Evolutionary conservation across 2,113 vertebrate genomes (phyloP), one percentile per base, ranked within the genome.

Genomic region (Aramus guarauna): DNA sequence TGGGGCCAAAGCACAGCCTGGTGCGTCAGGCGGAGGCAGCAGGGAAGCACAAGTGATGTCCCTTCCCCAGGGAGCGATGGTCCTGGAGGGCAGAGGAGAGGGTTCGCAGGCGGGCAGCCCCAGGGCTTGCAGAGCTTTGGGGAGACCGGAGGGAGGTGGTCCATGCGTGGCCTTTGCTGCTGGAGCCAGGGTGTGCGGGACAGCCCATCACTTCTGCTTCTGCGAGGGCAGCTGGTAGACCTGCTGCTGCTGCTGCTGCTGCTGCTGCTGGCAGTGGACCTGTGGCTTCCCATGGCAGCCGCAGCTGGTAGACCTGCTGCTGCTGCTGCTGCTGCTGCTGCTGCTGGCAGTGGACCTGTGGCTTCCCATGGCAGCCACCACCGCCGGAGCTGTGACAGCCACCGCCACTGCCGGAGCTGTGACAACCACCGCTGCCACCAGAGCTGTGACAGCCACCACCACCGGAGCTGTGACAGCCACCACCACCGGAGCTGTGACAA

Each of bases 111-210:
- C 1, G 8, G 32, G 32, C 39, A 41, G 37, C 32, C 20, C 27
- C 1, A 4, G 81, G 37, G 20, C 26, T 32, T 14, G 48, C 39
- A 32, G 21, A 47, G 59, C 59, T 39, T 17, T 23, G 50, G 18
- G 48, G 41, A 39, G 23, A 67, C 30, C 0, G 5, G 36, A 29
- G 8, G 50, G 69, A 74, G 32, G 32, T 36, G 48, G 12, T 36
- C 30, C 8, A 0, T 14, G 50, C 1, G 13, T 22, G 62, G 52
- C n/a, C 84, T 85, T 43, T 56, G 59, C 27, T 64, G 48, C 60
- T 1, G 15, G 34, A 24, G 32, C 24, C 3, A 5, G 39, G 34
- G 32, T 1, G 2, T 11, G 43, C 2, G 18, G 66, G 55, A 37
- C 9, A 9, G 18, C 26, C 39, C 34, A 23, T 81, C 81, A 86